phyloP scores from a whole-genome alignment of 2,797 vertebrate species.

The Okamejei kenojei region DNA sequence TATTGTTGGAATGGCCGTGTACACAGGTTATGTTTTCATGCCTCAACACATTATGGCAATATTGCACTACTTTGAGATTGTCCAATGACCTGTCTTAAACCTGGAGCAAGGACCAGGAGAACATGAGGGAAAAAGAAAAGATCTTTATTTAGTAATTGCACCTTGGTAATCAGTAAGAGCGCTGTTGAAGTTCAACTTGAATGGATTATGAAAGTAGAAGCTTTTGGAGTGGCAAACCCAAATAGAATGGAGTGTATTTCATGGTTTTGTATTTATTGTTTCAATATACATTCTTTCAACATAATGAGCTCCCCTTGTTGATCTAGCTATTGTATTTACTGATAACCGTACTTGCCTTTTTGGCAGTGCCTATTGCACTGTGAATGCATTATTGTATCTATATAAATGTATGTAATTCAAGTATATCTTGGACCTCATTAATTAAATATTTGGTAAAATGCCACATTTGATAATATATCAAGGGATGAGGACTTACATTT shows the following conservation, averaged over 20 bases:
- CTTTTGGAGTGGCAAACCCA: conserved; percentile 50
- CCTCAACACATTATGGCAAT: conserved; percentile 98
- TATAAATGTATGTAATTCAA: not conserved
- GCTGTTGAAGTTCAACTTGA: conserved; percentile 45
- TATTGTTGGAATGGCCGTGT: conserved; percentile 83
- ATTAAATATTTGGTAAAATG: conserved; percentile 18
- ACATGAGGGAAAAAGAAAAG: conserved; percentile 41
- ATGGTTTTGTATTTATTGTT: conserved; percentile 52
- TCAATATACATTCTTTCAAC: conserved; percentile 57
- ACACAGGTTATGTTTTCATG: conserved; percentile 95
- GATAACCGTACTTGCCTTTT: conserved; percentile 8
- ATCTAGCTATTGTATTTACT: conserved; percentile 58
- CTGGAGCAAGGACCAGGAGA: conserved; percentile 39
- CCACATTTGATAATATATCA: not conserved
- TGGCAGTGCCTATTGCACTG: conserved; percentile 22
- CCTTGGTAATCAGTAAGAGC: not conserved
- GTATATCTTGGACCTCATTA: not conserved
- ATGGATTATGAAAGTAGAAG: conserved; percentile 45
- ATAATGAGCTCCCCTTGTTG: conserved; percentile 59
- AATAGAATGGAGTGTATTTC: conserved; percentile 46
- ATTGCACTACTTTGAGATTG: conserved; percentile 89
- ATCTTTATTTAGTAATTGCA: not conserved
- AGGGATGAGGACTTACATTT: conserved; percentile 4
- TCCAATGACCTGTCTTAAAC: conserved; percentile 67
- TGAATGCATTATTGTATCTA: not conserved